phyloP scores from a whole-genome alignment of 2,113 vertebrate species.

The Pelodiscus sinensis region DNA sequence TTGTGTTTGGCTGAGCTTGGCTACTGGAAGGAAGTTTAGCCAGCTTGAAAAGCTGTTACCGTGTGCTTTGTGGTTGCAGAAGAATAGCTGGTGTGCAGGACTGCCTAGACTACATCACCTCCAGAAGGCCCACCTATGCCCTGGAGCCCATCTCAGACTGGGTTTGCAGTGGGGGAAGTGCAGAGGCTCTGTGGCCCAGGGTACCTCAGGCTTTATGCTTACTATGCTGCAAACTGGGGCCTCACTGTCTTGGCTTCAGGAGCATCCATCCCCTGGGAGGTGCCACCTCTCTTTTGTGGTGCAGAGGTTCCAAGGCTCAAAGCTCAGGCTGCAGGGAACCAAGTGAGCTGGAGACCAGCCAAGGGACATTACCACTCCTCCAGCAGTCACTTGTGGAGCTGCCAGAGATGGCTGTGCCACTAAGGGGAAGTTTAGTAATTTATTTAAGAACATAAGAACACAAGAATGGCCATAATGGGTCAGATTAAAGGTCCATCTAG shows the following conservation, averaged over 20 bases:
- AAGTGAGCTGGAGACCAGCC: neutral
- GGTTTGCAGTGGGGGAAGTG: neutral
- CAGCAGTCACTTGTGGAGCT: neutral
- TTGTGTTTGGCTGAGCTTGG: neutral
- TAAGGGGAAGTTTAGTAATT: neutral
- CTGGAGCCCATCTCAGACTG: no score
- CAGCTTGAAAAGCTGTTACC: neutral
- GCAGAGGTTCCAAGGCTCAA: neutral
- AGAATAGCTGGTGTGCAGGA: neutral
- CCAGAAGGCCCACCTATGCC: neutral
- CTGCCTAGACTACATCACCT: no score
- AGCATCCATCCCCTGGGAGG: neutral
- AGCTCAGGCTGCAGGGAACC: neutral
- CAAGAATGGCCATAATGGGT: no score
- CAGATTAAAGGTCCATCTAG: no score
- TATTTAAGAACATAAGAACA: neutral
- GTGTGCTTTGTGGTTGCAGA: neutral
- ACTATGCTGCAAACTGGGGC: neutral
- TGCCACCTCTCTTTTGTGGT: neutral
- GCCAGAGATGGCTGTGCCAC: accelerated
- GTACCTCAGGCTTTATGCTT: neutral
- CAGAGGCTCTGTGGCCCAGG: neutral
- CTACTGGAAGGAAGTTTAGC: neutral
- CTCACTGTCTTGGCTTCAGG: neutral
- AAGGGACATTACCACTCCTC: neutral